Percentiles rank a stretch among this genome's conserved stretches.
These are phyloP conservation scores for Psococerastis gibbosa DNA, from an alignment of 2,888 invertebrate species.

Conservation along the genomic window DNA sequence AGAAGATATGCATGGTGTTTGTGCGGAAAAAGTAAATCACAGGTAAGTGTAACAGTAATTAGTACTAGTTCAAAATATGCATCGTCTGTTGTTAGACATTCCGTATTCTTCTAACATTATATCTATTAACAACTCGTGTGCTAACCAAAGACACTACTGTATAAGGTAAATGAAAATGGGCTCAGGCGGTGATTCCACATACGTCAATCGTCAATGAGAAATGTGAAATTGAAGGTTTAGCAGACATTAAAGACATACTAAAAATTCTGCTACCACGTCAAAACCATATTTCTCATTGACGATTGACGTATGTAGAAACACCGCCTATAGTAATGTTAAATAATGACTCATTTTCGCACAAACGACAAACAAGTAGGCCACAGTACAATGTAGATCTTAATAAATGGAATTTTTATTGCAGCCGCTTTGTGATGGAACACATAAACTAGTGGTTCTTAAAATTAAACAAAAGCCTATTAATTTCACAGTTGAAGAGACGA, in stretches of 20 bases:
- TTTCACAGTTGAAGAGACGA: constrained; percentile 69
- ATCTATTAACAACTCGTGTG: no score
- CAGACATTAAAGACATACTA: no score
- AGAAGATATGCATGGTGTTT: constrained; percentile 74
- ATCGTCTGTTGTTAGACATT: background rate
- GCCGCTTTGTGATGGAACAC: constrained; percentile 89
- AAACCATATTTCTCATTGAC: no score
- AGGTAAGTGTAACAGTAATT: constrained; percentile 31
- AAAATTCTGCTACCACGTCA: no score
- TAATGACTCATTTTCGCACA: constrained; percentile 13
- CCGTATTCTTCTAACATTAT: no score
- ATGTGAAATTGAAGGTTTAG: no score
- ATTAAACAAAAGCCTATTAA: constrained; percentile 57
- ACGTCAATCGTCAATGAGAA: no score
- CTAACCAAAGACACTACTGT: no score
- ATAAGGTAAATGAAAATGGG: background rate
- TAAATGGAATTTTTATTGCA: constrained; percentile 25
- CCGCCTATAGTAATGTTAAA: constrained; percentile 13
- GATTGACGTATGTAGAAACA: no score
- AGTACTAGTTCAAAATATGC: background rate
- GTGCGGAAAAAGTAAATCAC: constrained; percentile 79
- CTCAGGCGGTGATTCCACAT: no score
- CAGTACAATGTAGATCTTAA: constrained; percentile 30
- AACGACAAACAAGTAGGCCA: constrained; percentile 59
- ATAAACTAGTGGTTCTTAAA: constrained; percentile 54